phyloP scores from a whole-genome alignment of 2,797 vertebrate genomes.

The Ctenopoma kingsleyae region DNA sequence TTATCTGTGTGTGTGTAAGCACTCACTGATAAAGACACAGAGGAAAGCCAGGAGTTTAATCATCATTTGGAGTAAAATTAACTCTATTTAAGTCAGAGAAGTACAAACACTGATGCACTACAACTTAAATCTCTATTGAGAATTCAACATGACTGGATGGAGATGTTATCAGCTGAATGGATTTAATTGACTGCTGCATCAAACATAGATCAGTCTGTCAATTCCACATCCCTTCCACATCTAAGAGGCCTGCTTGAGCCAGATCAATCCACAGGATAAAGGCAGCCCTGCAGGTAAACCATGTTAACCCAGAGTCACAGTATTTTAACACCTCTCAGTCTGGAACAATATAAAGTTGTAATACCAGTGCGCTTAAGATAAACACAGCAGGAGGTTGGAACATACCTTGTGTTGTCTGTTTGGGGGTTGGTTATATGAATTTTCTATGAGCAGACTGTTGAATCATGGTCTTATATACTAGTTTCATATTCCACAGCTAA shows the following conservation, averaged over 20 bases:
- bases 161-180: constrained; percentile 2
- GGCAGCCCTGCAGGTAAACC: constrained; percentile 12
- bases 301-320: constrained; percentile 12
- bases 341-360: neutral
- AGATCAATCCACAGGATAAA: constrained; percentile 37
- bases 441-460: neutral
- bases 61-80: constrained; percentile 25
- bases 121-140: neutral
- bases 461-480: neutral
- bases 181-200: constrained; percentile 16
- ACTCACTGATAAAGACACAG: constrained; percentile 10
- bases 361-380: neutral
- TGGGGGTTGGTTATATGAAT: neutral
- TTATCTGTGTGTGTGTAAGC: neutral
- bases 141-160: neutral
- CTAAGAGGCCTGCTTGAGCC: constrained; percentile 16
- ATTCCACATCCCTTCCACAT: constrained; percentile 23
- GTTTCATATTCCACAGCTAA: neutral
- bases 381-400: neutral
- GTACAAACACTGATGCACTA: constrained; percentile 11
- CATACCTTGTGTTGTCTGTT: neutral
- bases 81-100: constrained; percentile 8
- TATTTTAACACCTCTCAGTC: constrained; percentile 1
- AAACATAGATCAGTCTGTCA: constrained; percentile 8
- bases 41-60: constrained; percentile 12